Evolutionary conservation across 2,113 vertebrate genomes (phyloP), one percentile per base, ranked within the genome.

Genomic region (Ctenodactylus gundi): DNA sequence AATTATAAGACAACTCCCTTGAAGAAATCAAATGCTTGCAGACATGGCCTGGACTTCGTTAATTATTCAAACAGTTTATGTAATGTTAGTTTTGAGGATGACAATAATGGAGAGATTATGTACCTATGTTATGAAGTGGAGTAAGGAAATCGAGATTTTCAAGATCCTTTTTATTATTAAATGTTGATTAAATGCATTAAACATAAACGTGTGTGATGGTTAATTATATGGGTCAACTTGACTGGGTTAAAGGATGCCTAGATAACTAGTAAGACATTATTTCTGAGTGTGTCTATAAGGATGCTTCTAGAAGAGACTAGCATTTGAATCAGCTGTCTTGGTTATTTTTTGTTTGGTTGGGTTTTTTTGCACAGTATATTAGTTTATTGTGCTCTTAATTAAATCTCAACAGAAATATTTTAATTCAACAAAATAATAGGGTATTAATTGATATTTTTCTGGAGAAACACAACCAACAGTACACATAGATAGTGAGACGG

Each of bases 21-120:
- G 29, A 92, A 94, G 12, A 94, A 92, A 95, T 62, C 39, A 89
- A 78, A 76, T 82, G 17, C 51, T 51, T 92, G 12, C 55, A 85
- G 41, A 82, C 23, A 72, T 95, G 60, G 4, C 39, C 14, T 89
- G 58, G 62, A 17, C 36, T 83, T 96, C 88, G n/a, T 88, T 87
- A 7, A 70, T 78, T 18, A 77, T 34, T 95, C 36, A 91, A 64
- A 29, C 21, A 85, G 23, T 53, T 90, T 91, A 94, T 68, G 29
- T 85, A 44, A 65, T 34, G 67, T 58, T 75, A 57, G 27, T 92
- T 94, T 88, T 85, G 13, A 80, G 11, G 77, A 23, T 93, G 57
- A 85, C 36, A 88, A 62, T 36, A 90, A 53, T 81, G 51, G n/a
- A 91, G 60, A 94, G 21, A 5, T 49, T 95, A 13, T 80, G 25